Conservation (phyloP, 2,113 vertebrate genomes). For the Tiliqua scincoides region DNA sequence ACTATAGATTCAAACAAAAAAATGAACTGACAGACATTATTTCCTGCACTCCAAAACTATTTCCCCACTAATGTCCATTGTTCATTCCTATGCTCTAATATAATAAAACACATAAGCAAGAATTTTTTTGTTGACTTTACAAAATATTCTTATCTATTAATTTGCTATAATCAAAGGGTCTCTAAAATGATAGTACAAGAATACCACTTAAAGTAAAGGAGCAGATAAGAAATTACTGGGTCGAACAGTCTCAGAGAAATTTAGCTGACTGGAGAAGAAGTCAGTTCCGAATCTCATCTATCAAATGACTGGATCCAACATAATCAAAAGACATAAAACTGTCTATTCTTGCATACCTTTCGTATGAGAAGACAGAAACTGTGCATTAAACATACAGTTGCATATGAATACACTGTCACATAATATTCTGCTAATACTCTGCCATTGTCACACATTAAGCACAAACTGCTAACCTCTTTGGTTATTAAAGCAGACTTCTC, state of each 20-base stretch:
- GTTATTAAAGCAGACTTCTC: constrained; percentile 4
- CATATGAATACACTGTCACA: not conserved
- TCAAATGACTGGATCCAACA: not conserved
- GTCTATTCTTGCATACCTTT: not conserved
- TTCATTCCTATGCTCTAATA: not conserved
- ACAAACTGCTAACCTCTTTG: constrained; percentile 55
- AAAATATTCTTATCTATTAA: no score
- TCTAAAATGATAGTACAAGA: not conserved
- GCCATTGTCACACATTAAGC: no score
- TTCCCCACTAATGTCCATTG: not conserved
- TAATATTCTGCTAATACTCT: no score
- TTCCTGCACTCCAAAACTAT: not conserved
- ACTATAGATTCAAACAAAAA: not conserved
- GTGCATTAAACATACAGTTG: not conserved
- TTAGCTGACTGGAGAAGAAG: not conserved
- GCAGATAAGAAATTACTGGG: not conserved
- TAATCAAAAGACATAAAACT: not conserved
- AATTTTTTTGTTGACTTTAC: not conserved
- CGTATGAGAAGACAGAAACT: not conserved
- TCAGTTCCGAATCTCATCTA: not conserved
- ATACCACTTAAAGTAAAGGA: not conserved
- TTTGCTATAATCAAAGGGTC: not conserved
- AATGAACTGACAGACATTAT: not conserved
- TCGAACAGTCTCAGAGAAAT: not conserved
- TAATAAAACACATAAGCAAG: not conserved